Conservation (phyloP, 2,797 vertebrate genomes). For the Pelobates cultripes region DNA sequence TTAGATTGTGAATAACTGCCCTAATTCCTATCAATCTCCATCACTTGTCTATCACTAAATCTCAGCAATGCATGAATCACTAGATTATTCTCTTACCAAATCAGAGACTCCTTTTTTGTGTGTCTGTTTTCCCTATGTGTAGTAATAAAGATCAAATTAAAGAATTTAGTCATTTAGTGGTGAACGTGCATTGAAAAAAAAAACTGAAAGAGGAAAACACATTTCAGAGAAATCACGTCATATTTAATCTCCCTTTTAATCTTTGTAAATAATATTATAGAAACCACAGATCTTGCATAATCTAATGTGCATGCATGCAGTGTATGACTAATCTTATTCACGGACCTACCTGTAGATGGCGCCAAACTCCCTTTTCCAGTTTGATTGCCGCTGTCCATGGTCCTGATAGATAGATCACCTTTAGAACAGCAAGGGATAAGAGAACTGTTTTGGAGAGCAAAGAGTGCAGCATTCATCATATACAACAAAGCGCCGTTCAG, state of each 20-base stretch:
- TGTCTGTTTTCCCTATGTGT: background rate
- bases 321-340: slow-evolving; percentile 21
- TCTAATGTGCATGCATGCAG: slow-evolving; percentile 11
- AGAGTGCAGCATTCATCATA: too few relatives aligned
- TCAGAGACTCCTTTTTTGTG: background rate
- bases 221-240: slow-evolving; percentile 35
- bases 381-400: slow-evolving; percentile 61
- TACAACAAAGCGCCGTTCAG: too few relatives aligned
- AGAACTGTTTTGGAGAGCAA: background rate
- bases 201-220: slow-evolving; percentile 7
- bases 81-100: background rate
- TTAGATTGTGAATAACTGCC: too few relatives aligned
- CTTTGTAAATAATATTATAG: slow-evolving; percentile 52
- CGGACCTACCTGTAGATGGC: slow-evolving; percentile 68
- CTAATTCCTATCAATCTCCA: too few relatives aligned
- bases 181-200: background rate
- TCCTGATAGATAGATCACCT: slow-evolving; percentile 52
- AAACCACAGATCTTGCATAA: slow-evolving; percentile 47
- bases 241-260: slow-evolving; percentile 45
- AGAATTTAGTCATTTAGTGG: slow-evolving; percentile 4
- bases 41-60: background rate
- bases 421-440: background rate
- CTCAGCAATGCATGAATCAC: background rate
- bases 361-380: slow-evolving; percentile 59
- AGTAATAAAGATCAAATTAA: background rate